Evolutionary conservation across 1,140 invertebrate species (phyloP).

Genomic region (Matsumurasca onukii): DNA sequence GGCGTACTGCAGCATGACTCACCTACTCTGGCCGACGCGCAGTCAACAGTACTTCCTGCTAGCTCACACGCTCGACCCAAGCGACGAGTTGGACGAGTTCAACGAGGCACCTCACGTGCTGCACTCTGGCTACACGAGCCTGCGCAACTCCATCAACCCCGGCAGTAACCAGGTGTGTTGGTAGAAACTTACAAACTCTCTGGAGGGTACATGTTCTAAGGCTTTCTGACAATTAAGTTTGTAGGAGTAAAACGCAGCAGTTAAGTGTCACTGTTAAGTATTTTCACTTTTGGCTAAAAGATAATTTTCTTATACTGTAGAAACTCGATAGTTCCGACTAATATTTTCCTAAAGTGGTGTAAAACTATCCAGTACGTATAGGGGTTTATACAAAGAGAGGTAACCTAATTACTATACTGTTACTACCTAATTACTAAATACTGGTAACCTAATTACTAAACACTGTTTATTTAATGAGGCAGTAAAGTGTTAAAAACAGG

Average conservation of each 20-base stretch:
- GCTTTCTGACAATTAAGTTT: neutral
- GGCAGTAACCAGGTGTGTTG: conserved; percentile 11
- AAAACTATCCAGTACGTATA: no score
- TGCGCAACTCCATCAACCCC: conserved; percentile 13
- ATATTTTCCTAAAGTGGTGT: neutral
- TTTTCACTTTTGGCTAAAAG: neutral
- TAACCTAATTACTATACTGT: no score
- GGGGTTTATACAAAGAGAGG: no score
- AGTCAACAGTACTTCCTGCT: conserved; percentile 88
- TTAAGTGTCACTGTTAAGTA: neutral
- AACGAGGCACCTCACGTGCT: conserved; percentile 88
- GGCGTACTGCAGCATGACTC: conserved; percentile 91
- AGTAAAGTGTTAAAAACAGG: no score
- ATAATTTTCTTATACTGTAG: neutral
- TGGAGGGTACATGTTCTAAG: neutral
- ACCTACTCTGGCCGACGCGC: conserved; percentile 89
- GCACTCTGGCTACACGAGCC: conserved; percentile 48
- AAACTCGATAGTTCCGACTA: neutral
- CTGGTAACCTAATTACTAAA: no score
- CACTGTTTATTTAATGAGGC: no score
- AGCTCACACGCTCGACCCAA: conserved; percentile 66
- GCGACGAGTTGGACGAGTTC: conserved; percentile 86
- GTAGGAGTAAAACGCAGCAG: neutral
- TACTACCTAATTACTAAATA: no score
- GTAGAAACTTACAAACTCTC: neutral